phyloP scores from a whole-genome alignment of 2,113 vertebrate species.

The Pseudopipra pipra region DNA sequence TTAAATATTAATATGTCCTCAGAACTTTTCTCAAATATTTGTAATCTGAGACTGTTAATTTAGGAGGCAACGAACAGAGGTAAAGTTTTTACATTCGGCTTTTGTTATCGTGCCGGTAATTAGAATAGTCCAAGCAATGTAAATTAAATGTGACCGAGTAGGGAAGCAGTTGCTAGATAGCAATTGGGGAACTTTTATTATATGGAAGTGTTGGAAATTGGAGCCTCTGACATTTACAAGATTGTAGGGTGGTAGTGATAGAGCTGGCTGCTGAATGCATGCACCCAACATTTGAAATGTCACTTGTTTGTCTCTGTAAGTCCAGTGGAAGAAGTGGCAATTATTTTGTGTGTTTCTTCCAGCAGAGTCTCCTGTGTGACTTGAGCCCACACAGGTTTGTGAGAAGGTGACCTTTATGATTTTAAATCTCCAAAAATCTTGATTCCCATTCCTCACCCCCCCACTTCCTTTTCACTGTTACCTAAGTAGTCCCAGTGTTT shows the following conservation, averaged over 20 bases:
- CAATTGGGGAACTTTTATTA: not conserved
- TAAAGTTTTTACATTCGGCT: not conserved
- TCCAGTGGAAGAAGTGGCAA: not conserved
- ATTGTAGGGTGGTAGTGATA: not conserved
- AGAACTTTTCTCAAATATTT: conserved; percentile 45
- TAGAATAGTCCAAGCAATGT: not conserved
- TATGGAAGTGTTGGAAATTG: not conserved
- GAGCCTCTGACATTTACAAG: not conserved
- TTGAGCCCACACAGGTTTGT: not conserved
- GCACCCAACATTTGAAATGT: not conserved
- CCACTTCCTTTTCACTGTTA: not conserved
- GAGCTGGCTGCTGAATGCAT: not conserved
- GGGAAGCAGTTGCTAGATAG: not conserved
- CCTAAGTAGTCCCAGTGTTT: not conserved
- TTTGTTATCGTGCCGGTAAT: not conserved
- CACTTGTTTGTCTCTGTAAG: not conserved
- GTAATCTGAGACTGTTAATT: conserved; percentile 14
- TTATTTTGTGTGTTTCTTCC: not conserved
- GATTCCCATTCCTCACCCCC: accelerated
- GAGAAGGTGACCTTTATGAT: not conserved
- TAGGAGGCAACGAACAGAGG: not conserved
- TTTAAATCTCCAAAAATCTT: not conserved
- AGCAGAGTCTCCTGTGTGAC: not conserved
- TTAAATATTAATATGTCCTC: conserved; percentile 53
- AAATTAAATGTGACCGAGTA: not conserved